These are phyloP conservation scores for Busseola fusca DNA, from an alignment of 2,888 invertebrate genomes.

Conservation along the genomic window DNA sequence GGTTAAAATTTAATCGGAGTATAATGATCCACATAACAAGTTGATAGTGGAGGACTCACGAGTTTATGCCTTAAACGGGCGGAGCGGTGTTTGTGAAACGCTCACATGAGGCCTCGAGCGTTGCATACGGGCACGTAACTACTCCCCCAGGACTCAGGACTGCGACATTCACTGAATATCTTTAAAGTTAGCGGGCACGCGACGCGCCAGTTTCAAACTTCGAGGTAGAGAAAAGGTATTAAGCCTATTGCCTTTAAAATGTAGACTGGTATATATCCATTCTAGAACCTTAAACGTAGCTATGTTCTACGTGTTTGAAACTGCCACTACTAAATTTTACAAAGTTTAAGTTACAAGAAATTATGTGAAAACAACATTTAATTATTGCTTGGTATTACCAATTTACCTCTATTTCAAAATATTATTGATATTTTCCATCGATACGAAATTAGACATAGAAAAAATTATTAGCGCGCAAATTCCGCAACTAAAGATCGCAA, in stretches of 20 bases:
- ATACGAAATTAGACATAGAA: not conserved
- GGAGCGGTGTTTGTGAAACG: conserved; percentile 48
- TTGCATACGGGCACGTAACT: conserved; percentile 77
- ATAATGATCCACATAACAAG: conserved; percentile 51
- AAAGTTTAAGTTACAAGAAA: not conserved
- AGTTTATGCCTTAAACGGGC: conserved; percentile 54
- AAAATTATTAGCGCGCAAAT: not conserved
- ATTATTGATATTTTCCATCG: not conserved
- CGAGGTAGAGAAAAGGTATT: conserved; percentile 44
- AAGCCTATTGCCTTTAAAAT: conserved; percentile 45
- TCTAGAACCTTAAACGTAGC: not conserved
- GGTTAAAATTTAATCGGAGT: conserved; percentile 48
- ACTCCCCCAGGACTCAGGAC: conserved; percentile 71
- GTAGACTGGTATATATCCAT: conserved; percentile 11
- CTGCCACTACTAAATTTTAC: conserved; percentile 2
- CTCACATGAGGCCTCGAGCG: conserved; percentile 61
- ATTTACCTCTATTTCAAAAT: not conserved
- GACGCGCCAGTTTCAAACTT: conserved; percentile 58
- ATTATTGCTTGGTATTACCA: conserved; percentile 4
- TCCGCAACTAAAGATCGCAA: not conserved
- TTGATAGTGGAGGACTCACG: conserved; percentile 42
- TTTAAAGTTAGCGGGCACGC: conserved; percentile 68
- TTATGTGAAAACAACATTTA: not conserved
- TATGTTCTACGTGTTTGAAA: conserved; percentile 19
- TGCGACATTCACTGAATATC: conserved; percentile 75